Conservation (phyloP, 1,140 invertebrate species). For the Varroa destructor region DNA sequence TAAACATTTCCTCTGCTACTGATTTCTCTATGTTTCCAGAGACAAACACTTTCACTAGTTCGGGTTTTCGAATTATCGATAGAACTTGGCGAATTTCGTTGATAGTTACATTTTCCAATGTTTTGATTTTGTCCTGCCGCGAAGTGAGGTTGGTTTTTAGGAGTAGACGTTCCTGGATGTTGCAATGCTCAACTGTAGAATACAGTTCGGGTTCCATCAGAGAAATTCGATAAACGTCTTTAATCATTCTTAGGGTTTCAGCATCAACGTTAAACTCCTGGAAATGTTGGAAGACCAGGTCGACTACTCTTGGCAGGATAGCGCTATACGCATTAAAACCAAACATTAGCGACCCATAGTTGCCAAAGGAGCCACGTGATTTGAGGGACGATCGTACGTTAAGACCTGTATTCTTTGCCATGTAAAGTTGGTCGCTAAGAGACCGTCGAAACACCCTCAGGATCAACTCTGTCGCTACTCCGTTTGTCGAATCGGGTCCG, state of each 20-base stretch:
- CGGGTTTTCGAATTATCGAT: not conserved
- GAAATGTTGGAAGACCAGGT: slow-evolving; percentile 17
- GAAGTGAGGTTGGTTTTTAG: slow-evolving; percentile 6
- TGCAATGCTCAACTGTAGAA: slow-evolving; percentile 16
- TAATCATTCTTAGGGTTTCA: slow-evolving; percentile 13
- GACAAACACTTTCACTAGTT: slow-evolving; percentile 16
- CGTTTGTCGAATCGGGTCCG: slow-evolving; percentile 7
- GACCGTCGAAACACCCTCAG: not conserved
- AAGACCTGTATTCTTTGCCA: slow-evolving; percentile 11
- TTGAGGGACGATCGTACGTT: slow-evolving; percentile 25
- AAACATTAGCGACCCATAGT: slow-evolving; percentile 23
- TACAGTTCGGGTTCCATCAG: slow-evolving; percentile 13
- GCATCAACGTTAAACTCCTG: slow-evolving; percentile 8
- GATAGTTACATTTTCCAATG: not conserved
- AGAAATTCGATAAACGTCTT: slow-evolving; percentile 12
- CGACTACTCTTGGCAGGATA: not conserved
- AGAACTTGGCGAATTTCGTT: not conserved
- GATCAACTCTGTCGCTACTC: not conserved
- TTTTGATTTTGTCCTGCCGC: not conserved
- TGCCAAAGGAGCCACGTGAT: not conserved
- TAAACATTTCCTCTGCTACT: slow-evolving; percentile 11
- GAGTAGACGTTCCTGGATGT: slow-evolving; percentile 21
- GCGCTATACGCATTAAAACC: slow-evolving; percentile 16
- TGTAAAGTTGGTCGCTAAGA: slow-evolving; percentile 6
- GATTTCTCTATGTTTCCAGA: slow-evolving; percentile 1